Base-by-base conservation (phyloP, 1,140 invertebrate genomes). In the Halictus rubicundus region DNA sequence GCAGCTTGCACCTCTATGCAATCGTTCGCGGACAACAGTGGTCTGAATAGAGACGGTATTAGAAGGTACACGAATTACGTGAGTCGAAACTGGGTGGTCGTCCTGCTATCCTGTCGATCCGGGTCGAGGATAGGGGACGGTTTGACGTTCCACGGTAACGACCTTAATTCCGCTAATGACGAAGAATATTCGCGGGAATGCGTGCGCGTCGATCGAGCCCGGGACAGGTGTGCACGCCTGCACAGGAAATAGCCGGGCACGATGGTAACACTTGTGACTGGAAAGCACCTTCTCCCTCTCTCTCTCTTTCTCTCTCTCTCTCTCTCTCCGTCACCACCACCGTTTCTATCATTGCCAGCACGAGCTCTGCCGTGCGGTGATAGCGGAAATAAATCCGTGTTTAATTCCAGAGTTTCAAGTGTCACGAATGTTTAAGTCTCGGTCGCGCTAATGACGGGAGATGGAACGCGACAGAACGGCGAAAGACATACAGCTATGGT, bases 151-250 rank as follows among this genome's bases (percentile, higher is more conserved):
- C 49, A 27, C 73, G 65, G 37, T 76, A 76, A 59, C 73, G 37
- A 66, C 64, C 37, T 68, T 76, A 76, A 75, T 68, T 46, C 52
- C 23, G 23, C 52, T 39, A 65, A 65, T 68, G 63, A 42, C 52
- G 37, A 68, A 46, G 65, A 23, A 59, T 69, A 69, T 69, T 39
- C 60, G 19, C 37, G 52, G 46, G 68, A 46, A 66, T 32, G 37
- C 39, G 65, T 14, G 25, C 25, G 66, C 46, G 32, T 32, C 23
- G 66, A 74, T 52, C 46, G 60, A 25, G 2, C 32, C 7, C 59
- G 59, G 39, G 21, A n/a, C 63, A 68, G 49, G 23, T 75, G 37
- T 4, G 21, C 8, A 21, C 16, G 10, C 63, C 12, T 14, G 39
- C 14, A 65, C 25, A 59, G 14, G 12, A 19, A 65, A 52, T 52